These are phyloP conservation scores for Aphaenogaster rudis DNA, from an alignment of 1,140 invertebrate species.

Conservation along the genomic window DNA sequence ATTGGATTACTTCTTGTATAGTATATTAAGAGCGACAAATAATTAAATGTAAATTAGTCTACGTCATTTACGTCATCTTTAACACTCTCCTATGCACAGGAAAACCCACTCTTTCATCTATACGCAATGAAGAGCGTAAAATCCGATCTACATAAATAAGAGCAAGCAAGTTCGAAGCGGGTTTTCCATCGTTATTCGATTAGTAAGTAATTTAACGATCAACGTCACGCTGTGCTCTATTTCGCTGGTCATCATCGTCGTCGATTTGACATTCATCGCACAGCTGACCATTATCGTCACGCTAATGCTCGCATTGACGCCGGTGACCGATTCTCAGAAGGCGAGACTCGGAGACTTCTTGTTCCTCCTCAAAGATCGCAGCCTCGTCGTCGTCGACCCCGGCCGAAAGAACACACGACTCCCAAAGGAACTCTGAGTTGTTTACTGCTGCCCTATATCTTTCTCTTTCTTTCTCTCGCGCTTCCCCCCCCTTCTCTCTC, in stretches of 20 bases:
- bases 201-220: conserved; percentile 54
- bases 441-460: conserved; percentile 69
- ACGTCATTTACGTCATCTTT: background rate
- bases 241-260: background rate
- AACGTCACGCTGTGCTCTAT: background rate
- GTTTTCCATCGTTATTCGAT: conserved; percentile 13
- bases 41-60: conserved; percentile 10
- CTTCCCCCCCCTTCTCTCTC: conserved; percentile 45
- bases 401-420: conserved; percentile 69
- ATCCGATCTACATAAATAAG: conserved; percentile 4
- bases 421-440: conserved; percentile 73
- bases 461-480: conserved; percentile 29
- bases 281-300: conserved; percentile 50
- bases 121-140: background rate
- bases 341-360: conserved; percentile 3
- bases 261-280: conserved; percentile 32
- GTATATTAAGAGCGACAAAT: background rate
- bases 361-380: conserved; percentile 36
- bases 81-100: background rate
- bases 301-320: conserved; percentile 33
- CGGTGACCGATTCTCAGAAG: conserved; percentile 23
- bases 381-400: conserved; percentile 51
- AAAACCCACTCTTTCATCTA: background rate
- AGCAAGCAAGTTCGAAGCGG: background rate
- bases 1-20: background rate